These are phyloP conservation scores for Masnerella sp. DNA, from an alignment of 2,888 invertebrate genomes.

Conservation along the genomic window DNA sequence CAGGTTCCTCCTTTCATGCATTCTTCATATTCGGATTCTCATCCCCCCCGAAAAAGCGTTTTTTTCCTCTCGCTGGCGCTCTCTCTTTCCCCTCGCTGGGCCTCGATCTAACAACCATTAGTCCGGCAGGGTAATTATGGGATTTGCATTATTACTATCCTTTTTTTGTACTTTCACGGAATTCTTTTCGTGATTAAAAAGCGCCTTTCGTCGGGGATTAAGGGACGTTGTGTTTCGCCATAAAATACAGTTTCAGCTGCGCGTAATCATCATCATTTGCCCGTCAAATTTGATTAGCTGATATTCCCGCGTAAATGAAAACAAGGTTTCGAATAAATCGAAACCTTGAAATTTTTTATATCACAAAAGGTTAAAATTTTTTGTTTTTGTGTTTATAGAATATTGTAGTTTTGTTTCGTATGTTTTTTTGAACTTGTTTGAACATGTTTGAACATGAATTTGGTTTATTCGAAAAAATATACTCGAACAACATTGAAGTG, in stretches of 20 bases:
- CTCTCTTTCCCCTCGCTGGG: constrained; percentile 1
- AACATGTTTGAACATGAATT: no score
- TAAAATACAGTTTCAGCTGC: constrained; percentile 36
- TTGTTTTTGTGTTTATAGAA: no score
- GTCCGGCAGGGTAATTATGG: constrained; percentile 39
- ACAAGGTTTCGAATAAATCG: no score
- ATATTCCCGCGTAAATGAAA: constrained; percentile 1
- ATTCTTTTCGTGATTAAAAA: constrained; percentile 48
- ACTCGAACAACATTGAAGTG: no score
- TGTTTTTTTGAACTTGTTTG: no score
- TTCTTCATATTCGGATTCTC: constrained; percentile 47
- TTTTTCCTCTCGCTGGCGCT: constrained; percentile 1
- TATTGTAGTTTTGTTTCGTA: no score
- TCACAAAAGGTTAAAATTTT: no score
- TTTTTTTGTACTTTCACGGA: constrained; percentile 34
- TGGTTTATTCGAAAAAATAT: no score
- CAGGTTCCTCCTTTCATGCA: constrained; percentile 41
- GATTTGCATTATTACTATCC: constrained; percentile 52
- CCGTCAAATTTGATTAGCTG: constrained; percentile 26
- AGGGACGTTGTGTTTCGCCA: constrained; percentile 6
- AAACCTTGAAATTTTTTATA: no score
- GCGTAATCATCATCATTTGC: constrained; percentile 28
- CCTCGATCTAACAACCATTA: constrained; percentile 42
- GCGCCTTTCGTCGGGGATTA: constrained; percentile 35
- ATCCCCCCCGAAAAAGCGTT: constrained; percentile 16